phyloP scores from a whole-genome alignment of 2,797 vertebrate species.

The Anomalospiza imberbis region DNA sequence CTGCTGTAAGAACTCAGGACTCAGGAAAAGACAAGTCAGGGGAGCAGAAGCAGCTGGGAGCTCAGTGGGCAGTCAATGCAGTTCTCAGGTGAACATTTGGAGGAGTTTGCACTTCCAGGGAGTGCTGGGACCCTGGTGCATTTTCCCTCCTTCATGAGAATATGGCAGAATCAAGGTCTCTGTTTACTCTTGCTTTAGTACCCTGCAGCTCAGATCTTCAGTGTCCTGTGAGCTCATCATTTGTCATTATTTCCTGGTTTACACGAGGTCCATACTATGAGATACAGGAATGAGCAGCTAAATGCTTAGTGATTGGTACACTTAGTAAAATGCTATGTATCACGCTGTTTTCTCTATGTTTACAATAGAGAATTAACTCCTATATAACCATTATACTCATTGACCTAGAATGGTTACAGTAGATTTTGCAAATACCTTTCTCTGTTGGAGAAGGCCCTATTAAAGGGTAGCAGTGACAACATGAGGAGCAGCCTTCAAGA shows the following conservation, averaged over 20 bases:
- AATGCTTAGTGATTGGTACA: background rate
- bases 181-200: background rate
- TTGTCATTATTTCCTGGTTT: background rate
- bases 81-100: background rate
- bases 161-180: background rate
- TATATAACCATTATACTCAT: background rate
- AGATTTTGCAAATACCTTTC: background rate
- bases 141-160: background rate
- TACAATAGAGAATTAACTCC: background rate
- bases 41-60: background rate
- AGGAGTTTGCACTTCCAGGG: background rate
- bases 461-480: background rate
- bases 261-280: accelerated
- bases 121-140: background rate
- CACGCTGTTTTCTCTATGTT: background rate
- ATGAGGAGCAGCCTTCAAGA: background rate
- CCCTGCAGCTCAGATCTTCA: background rate
- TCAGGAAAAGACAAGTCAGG: accelerated
- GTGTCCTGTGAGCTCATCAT: background rate
- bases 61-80: background rate
- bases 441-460: background rate
- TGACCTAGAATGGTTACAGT: background rate
- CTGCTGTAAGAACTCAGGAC: background rate
- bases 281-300: background rate
- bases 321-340: background rate